Evolutionary conservation across 2,113 vertebrate genomes (phyloP), one percentile per base, ranked within the genome.

Genomic region (Macquaria ambigua): DNA sequence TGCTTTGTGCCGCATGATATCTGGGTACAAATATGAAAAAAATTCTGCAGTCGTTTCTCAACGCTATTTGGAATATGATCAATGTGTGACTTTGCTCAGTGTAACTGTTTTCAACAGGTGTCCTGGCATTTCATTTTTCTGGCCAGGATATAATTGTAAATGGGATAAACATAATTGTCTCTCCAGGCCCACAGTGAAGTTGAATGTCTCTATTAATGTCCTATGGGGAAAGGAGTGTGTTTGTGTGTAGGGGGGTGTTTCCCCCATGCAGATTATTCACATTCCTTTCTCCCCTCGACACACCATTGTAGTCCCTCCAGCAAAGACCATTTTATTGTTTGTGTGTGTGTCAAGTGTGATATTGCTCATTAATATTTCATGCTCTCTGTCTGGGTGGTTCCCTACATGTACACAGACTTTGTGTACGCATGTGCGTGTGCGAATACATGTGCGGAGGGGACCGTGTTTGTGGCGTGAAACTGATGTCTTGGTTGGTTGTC

Each of bases 361-460:
- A 81, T 76, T 83, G 63, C 52, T 86, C 88, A 91, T 94, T 85
- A 94, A 93, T 92, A 85, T 93, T 93, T 92, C 77, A 90, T 87
- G 58, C 37, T 74, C 46, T 83, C 82, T 87, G 82, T 83, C 82
- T 83, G 84, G 10, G 70, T 83, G 78, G 79, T 61, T 85, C 25
- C 48, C 34, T 12, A 6, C 72, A 71, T 56, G 34, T 23, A 73
- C 41, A 48, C 34, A 59, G 25, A 68, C n/a, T 82, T 50, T 78
- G 28, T 58, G 59, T 52, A 16, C 52, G 62, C 21, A 31, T 59
- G 41, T 9, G 55, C 61, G 31, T 61, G 6, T 25, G 16, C 1
- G 14, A 12, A 39, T 8, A 37, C n/a, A 56, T 8, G 12, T 56
- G 58, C 12, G 39, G 15, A 6, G 56, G 37, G 34, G 10, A 7